Base-by-base conservation (phyloP, 2,797 vertebrate genomes). In the Picus viridis region DNA sequence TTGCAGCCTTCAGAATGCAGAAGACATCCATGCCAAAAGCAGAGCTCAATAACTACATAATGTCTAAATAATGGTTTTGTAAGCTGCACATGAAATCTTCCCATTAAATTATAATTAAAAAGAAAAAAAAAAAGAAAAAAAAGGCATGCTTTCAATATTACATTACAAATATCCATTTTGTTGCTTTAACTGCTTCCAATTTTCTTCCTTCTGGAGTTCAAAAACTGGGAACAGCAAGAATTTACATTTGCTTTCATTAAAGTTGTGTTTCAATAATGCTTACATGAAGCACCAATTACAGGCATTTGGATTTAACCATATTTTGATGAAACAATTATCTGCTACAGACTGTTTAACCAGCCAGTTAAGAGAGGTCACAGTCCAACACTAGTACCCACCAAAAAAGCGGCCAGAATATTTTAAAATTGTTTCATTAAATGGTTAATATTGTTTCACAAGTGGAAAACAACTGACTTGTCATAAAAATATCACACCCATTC, bases 201-300 rank as follows among this genome's bases (percentile, higher is more conserved):
- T 84, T 91, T 93, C 53, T 70, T 92, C 59, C 34, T 82, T 71
- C 77, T 82, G n/a, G 56, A 91, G 74, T 67, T 94, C 58, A 94
- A 82, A 70, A 30, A 92, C 3, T 77, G 26, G 45, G 41, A 90
- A 65, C 6, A 78, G 49, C 34, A 94, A 94, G 54, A 92, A 84
- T 0, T 1, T 83, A 1, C 32, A 92, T 82, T 82, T 89, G 43
- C 76, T 89, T 88, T 93, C 64, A 93, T 68, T 82, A 39, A 86
- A 74, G 68, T 81, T 29, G 56, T 64, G 43, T 47, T 70, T 88
- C 85, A 90, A 59, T 62, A 92, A 89, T 53, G 32, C 65, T 90
- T 94, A 76, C 68, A 91, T 79, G 83, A 94, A 95, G 51, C 63
- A 93, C 79, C 57, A 87, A 70, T 90, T 87, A 87, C 16, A 78